Percentiles rank a stretch among this genome's conserved stretches.
Evolutionary conservation across 2,113 vertebrate species (phyloP).

Genomic region (Melanerpes aurifrons): DNA sequence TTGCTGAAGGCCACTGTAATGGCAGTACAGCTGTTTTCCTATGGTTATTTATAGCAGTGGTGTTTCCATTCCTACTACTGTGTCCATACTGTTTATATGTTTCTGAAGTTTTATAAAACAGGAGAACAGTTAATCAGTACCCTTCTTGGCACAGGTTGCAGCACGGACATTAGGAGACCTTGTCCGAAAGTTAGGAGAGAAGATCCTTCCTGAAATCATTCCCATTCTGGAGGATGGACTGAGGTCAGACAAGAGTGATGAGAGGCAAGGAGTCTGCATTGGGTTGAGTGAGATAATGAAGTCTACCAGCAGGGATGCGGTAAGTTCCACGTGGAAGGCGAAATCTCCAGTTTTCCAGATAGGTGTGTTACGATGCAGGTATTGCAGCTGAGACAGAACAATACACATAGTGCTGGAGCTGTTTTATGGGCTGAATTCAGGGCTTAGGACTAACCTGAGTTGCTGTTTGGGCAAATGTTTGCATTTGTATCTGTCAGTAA

Average conservation of each 20-base stretch:
- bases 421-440: neutral
- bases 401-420: neutral
- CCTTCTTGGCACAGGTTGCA: slow-evolving; percentile 83
- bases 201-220: slow-evolving; percentile 98
- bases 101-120: neutral
- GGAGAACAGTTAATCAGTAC: neutral
- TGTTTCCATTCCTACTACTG: neutral
- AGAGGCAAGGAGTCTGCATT: slow-evolving; percentile 97
- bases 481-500: neutral
- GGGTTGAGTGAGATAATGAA: slow-evolving; percentile 99
- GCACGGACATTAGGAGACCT: slow-evolving; percentile 95
- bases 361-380: neutral
- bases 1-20: neutral
- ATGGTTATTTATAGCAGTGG: neutral
- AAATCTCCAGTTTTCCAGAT: neutral
- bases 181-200: slow-evolving; percentile 97
- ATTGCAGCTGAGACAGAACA: neutral
- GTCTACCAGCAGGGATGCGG: slow-evolving; percentile 96
- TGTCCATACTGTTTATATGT: neutral
- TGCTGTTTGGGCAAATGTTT: neutral
- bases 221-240: slow-evolving; percentile 96
- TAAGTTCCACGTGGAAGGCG: slow-evolving; percentile 64
- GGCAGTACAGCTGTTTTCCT: neutral
- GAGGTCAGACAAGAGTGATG: slow-evolving; percentile 93
- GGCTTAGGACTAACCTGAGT: neutral